Evolutionary conservation across 2,113 vertebrate genomes (phyloP).

Genomic region (Microcebus ravelobensis): DNA sequence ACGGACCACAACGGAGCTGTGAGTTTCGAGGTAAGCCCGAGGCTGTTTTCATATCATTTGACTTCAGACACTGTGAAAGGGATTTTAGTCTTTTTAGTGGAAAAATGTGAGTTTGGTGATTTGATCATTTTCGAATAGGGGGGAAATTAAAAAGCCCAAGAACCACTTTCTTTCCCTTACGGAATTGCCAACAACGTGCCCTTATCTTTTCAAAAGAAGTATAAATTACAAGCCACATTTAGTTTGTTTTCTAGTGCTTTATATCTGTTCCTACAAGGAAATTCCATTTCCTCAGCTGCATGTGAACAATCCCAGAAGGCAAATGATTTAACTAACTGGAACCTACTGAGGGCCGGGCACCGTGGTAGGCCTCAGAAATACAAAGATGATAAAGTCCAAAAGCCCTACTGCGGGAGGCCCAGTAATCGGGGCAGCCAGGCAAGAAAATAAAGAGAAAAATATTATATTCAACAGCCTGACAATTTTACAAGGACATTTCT

Average conservation of each 20-base stretch:
- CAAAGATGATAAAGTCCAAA: not conserved
- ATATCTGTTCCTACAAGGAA: not conserved
- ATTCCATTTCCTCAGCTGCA: not conserved
- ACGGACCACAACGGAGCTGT: constrained; percentile 98
- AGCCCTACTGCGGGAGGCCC: not conserved
- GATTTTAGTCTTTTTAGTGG: not conserved
- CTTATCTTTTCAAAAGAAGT: not conserved
- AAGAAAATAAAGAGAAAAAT: not conserved
- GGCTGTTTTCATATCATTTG: not conserved
- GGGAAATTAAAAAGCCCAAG: not conserved
- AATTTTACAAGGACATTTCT: not conserved
- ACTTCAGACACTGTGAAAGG: not conserved
- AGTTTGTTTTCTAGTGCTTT: not conserved
- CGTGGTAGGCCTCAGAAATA: not conserved
- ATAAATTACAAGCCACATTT: not conserved
- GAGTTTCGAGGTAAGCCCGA: constrained; percentile 96
- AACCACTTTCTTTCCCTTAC: not conserved
- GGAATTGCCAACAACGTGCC: not conserved
- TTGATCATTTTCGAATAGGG: not conserved
- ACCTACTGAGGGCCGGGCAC: not conserved
- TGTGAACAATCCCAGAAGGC: not conserved
- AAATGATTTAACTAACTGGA: not conserved
- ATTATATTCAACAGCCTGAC: not conserved
- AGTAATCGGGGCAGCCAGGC: not conserved
- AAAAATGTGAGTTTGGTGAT: not conserved